Evolutionary conservation across 2,113 vertebrate species (phyloP).

Genomic region (Ginglymostoma cirratum): DNA sequence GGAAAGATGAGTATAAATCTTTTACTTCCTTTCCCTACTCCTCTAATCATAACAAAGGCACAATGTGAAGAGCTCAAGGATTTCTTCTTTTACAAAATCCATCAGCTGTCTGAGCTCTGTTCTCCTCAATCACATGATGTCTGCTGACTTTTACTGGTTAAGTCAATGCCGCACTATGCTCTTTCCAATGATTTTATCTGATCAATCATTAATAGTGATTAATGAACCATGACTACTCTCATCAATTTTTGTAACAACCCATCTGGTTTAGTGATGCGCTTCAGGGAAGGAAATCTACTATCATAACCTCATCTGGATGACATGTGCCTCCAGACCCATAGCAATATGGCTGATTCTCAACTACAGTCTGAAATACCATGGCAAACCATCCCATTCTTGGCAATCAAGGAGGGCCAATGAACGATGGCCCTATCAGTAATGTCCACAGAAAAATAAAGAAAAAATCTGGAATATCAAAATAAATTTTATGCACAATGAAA

Average conservation of each 20-base stretch:
- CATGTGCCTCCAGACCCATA: no score
- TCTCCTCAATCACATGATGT: not conserved
- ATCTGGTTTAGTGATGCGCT: no score
- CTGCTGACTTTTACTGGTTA: not conserved
- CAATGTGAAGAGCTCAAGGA: not conserved
- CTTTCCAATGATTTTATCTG: not conserved
- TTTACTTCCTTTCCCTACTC: not conserved
- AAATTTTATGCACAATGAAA: not conserved
- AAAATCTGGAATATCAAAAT: not conserved
- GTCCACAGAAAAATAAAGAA: no score
- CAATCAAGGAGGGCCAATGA: no score
- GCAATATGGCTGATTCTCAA: no score
- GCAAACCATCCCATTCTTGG: no score
- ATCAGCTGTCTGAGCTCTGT: not conserved
- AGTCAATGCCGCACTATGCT: not conserved
- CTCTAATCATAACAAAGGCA: not conserved
- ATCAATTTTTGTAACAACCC: no score
- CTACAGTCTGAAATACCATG: no score
- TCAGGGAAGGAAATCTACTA: no score
- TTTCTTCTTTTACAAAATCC: not conserved
- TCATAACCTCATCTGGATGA: no score
- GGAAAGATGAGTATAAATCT: not conserved
- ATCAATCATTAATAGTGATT: not conserved
- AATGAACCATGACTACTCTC: no score
- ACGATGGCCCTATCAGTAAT: no score